A percentile compares a stretch with the other conserved stretches of the same genome.
These are phyloP conservation scores for Standfussiana lucernea DNA, from an alignment of 2,888 invertebrate genomes.

Conservation along the genomic window DNA sequence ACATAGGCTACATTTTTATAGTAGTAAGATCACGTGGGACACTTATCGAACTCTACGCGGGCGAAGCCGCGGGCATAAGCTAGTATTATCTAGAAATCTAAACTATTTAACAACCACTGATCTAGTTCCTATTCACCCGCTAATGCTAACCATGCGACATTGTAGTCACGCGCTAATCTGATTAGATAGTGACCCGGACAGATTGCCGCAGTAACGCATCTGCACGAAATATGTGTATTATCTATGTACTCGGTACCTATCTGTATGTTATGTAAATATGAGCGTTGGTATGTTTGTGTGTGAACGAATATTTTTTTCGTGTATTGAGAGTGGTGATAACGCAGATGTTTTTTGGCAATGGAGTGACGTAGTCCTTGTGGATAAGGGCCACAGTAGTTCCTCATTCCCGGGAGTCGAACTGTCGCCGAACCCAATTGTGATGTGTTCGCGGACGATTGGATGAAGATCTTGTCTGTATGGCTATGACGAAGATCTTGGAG, in stretches of 20 bases:
- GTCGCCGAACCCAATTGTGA: not conserved
- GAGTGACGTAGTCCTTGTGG: not conserved
- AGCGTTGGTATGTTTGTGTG: not conserved
- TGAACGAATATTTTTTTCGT: conserved; percentile 1
- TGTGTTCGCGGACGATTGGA: not conserved
- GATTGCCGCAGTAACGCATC: conserved; percentile 58
- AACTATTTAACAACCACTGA: conserved; percentile 1
- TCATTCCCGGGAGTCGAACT: not conserved
- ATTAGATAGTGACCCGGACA: conserved; percentile 70
- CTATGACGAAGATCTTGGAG: not conserved
- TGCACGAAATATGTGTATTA: conserved; percentile 41
- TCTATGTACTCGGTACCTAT: conserved; percentile 29
- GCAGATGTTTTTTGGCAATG: conserved; percentile 13
- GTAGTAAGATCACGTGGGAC: too few relatives aligned
- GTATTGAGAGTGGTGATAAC: not conserved
- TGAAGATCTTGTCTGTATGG: not conserved
- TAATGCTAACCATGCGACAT: conserved; percentile 43
- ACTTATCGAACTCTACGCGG: not conserved
- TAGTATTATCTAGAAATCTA: not conserved
- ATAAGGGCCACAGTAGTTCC: not conserved
- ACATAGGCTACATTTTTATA: too few relatives aligned
- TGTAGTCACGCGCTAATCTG: conserved; percentile 68
- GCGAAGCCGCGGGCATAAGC: not conserved
- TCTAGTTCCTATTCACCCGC: conserved; percentile 32
- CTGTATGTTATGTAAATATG: conserved; percentile 37